A percentile compares a stretch with the other conserved stretches of the same genome.
phyloP scores from a whole-genome alignment of 2,888 invertebrate genomes.

The Drosophila macrothrix region DNA sequence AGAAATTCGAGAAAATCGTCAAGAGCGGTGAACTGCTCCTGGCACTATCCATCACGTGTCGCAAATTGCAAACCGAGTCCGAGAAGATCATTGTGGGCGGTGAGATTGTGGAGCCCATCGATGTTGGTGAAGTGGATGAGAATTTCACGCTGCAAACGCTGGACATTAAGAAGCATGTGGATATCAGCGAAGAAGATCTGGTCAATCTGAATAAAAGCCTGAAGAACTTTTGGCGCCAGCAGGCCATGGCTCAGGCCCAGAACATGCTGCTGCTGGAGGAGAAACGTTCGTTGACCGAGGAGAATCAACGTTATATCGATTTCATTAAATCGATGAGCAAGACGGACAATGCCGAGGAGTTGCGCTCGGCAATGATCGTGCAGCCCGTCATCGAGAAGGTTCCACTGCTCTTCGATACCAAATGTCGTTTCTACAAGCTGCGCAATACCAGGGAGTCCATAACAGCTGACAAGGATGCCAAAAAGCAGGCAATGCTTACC shows the following conservation, averaged over 20 bases:
- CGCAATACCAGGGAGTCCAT: slow-evolving; percentile 36
- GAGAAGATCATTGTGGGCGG: slow-evolving; percentile 80
- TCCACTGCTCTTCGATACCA: slow-evolving; percentile 50
- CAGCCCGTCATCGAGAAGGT: slow-evolving; percentile 33
- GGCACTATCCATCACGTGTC: slow-evolving; percentile 76
- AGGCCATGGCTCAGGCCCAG: slow-evolving; percentile 76
- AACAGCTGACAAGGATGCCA: slow-evolving; percentile 37
- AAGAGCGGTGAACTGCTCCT: slow-evolving; percentile 80
- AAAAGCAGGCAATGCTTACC: slow-evolving; percentile 18
- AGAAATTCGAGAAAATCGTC: slow-evolving; percentile 75
- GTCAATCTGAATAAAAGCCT: slow-evolving; percentile 64
- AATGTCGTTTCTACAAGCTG: slow-evolving; percentile 38
- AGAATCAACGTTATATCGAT: slow-evolving; percentile 79
- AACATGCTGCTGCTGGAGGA: slow-evolving; percentile 74
- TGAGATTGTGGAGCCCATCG: slow-evolving; percentile 48
- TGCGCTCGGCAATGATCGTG: slow-evolving; percentile 58
- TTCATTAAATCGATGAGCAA: slow-evolving; percentile 81
- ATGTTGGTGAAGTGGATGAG: slow-evolving; percentile 34
- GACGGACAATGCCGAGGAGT: slow-evolving; percentile 71
- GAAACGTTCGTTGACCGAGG: slow-evolving; percentile 68
- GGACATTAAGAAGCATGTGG: slow-evolving; percentile 72
- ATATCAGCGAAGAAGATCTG: slow-evolving; percentile 76
- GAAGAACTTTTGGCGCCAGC: slow-evolving; percentile 82
- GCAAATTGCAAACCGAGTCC: slow-evolving; percentile 82
- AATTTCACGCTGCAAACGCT: slow-evolving; percentile 61